phyloP scores from a whole-genome alignment of 2,797 vertebrate species.

The Acropternis orthonyx region DNA sequence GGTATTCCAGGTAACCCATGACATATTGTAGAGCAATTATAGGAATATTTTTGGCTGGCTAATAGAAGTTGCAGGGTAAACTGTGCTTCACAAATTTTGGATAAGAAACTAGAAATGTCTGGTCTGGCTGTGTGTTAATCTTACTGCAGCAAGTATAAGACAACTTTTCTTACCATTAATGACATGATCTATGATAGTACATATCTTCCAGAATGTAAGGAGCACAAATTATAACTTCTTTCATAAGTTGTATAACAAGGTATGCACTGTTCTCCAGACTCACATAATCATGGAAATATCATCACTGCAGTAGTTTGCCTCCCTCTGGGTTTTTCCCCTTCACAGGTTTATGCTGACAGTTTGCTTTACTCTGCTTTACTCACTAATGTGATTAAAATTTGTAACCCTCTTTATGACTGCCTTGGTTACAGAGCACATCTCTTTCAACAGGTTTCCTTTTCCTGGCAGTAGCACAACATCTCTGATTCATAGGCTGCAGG shows the following conservation, averaged over 20 bases:
- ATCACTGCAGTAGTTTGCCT: background rate
- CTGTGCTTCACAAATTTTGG: background rate
- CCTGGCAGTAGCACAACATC: constrained; percentile 34
- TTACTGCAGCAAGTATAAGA: background rate
- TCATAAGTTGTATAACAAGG: constrained; percentile 11
- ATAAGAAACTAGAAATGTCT: background rate
- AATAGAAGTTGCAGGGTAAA: background rate
- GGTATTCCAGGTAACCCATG: constrained; percentile 5
- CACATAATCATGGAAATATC: constrained; percentile 21
- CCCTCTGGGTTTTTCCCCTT: constrained; percentile 48
- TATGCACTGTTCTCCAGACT: constrained; percentile 40
- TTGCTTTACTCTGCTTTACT: constrained; percentile 23
- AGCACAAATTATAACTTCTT: background rate
- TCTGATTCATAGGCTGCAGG: constrained; percentile 44
- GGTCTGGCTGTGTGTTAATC: rapidly evolving
- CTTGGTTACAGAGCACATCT: constrained; percentile 54
- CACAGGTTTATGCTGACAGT: constrained; percentile 12
- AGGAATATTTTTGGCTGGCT: background rate
- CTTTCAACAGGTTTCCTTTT: constrained; percentile 68
- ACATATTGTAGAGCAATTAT: background rate
- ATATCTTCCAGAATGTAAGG: background rate
- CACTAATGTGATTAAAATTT: constrained; percentile 20
- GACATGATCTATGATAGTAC: background rate
- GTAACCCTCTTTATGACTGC: constrained; percentile 28
- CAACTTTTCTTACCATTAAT: background rate